A percentile compares a stretch with the other conserved stretches of the same genome.
phyloP scores from a whole-genome alignment of 1,140 invertebrate species.

The Alviniconcha marisindica region DNA sequence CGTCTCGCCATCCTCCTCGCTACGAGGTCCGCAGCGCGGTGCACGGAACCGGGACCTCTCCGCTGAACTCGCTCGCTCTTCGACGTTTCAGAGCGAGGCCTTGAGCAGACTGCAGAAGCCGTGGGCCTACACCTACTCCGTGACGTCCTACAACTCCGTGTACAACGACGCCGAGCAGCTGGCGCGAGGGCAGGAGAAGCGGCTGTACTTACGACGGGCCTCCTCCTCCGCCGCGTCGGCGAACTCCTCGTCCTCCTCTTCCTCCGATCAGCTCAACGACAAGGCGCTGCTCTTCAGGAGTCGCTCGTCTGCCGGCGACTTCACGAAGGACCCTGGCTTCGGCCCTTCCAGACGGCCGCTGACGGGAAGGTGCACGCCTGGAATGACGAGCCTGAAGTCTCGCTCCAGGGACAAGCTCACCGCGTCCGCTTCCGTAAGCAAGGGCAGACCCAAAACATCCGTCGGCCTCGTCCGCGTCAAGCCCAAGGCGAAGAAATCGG shows the following conservation, averaged over 20 bases:
- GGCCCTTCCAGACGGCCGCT: not conserved
- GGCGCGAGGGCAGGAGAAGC: not conserved
- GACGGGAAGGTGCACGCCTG: not conserved
- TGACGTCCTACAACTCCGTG: constrained; percentile 9
- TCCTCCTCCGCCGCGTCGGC: not conserved
- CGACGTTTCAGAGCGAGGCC: constrained; percentile 27
- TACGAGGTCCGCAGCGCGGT: no score
- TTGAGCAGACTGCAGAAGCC: constrained; percentile 27
- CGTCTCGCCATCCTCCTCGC: not conserved
- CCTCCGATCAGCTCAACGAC: not conserved
- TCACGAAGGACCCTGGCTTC: no score
- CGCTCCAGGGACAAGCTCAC: not conserved
- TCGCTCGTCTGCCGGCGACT: not conserved
- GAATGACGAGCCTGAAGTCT: no score
- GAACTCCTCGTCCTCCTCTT: not conserved
- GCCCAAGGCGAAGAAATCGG: not conserved
- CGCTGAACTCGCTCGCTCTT: constrained; percentile 19
- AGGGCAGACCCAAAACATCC: not conserved
- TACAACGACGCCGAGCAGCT: constrained; percentile 21
- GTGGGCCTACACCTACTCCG: constrained; percentile 32
- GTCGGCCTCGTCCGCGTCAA: not conserved
- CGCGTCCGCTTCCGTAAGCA: not conserved
- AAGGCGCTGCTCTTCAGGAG: not conserved
- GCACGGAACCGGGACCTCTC: not conserved
- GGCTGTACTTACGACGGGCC: not conserved